These are phyloP conservation scores for Galemys pyrenaicus DNA, from an alignment of 2,113 vertebrate species.

Conservation along the genomic window DNA sequence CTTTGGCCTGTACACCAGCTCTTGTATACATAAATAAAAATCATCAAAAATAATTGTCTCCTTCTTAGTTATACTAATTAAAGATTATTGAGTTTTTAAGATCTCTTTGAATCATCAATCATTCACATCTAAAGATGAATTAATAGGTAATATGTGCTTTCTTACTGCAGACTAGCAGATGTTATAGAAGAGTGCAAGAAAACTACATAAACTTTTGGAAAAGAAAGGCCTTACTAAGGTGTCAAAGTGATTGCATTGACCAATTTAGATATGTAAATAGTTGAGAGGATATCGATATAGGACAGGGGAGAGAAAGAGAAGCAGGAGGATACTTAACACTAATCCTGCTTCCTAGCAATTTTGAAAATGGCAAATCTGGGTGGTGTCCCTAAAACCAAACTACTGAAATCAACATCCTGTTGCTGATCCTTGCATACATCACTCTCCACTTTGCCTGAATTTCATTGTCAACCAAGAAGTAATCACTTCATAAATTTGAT, in stretches of 20 bases:
- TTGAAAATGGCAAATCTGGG: not conserved
- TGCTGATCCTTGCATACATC: not conserved
- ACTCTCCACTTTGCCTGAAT: not conserved
- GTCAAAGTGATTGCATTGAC: not conserved
- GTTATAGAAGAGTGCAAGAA: not conserved
- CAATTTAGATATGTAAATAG: not conserved
- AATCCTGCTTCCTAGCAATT: not conserved
- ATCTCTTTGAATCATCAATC: not conserved
- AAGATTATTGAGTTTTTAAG: constrained; percentile 9
- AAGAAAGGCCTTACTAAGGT: not conserved
- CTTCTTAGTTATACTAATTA: not conserved
- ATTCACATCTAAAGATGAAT: not conserved
- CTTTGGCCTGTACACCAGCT: no score
- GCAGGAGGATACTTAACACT: not conserved
- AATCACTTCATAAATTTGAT: not conserved
- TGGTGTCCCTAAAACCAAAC: not conserved
- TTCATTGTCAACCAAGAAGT: not conserved
- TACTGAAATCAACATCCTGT: not conserved
- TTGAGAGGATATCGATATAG: not conserved
- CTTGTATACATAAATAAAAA: no score
- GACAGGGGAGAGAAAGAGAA: not conserved
- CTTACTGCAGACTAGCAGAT: not conserved
- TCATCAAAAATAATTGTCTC: no score
- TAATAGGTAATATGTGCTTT: not conserved
- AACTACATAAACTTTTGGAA: not conserved